A percentile compares a stretch with the other conserved stretches of the same genome.
Conservation (phyloP, 2,113 vertebrate genomes). For the Apistogramma diplotaenia region DNA sequence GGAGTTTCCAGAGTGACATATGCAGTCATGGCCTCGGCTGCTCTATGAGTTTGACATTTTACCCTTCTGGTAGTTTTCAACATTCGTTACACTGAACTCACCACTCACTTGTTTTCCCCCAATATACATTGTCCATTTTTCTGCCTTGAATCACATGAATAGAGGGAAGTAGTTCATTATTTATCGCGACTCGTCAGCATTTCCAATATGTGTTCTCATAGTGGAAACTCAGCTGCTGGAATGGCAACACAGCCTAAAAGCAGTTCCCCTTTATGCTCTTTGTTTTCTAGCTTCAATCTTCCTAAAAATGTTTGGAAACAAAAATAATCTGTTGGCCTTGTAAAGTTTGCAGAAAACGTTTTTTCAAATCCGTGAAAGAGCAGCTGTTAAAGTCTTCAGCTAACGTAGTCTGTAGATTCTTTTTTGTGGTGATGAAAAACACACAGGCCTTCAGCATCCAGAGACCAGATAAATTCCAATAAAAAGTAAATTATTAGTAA, state of each 20-base stretch:
- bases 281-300: neutral
- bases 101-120: neutral
- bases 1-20: neutral
- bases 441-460: neutral
- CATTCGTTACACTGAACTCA: constrained; percentile 3
- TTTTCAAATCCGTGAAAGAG: neutral
- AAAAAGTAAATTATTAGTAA: neutral
- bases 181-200: constrained; percentile 39
- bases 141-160: constrained; percentile 26
- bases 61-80: neutral
- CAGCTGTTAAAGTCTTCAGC: neutral
- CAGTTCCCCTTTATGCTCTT: neutral
- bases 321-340: neutral
- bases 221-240: constrained; percentile 15
- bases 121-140: constrained; percentile 7
- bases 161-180: constrained; percentile 30
- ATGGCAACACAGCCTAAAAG: neutral
- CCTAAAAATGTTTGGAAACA: neutral
- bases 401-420: neutral
- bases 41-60: constrained; percentile 30
- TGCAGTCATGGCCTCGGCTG: neutral
- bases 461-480: neutral
- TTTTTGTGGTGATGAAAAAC: neutral
- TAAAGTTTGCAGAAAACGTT: neutral
- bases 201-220: constrained; percentile 16